Percentiles rank a stretch among this genome's conserved stretches.
These are phyloP conservation scores for Thryonomys swinderianus DNA, from an alignment of 2,113 vertebrate genomes.

Conservation along the genomic window DNA sequence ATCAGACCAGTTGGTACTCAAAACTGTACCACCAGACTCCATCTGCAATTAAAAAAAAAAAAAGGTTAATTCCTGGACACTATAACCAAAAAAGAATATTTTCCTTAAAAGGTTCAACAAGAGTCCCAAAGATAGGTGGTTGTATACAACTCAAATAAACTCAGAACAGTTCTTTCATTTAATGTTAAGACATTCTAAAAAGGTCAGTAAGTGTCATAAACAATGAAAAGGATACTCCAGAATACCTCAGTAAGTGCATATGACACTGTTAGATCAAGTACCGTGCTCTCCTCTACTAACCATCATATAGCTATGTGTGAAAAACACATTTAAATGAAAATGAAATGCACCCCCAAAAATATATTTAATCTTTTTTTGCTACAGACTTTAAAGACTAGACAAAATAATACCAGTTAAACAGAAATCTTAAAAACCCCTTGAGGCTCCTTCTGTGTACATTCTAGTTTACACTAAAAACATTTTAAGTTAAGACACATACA, in stretches of 20 bases:
- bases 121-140: slow-evolving; percentile 27
- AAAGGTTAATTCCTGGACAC: slow-evolving; percentile 62
- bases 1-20: slow-evolving; percentile 99
- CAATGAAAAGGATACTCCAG: background rate
- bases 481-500: background rate
- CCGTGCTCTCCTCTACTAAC: background rate
- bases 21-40: slow-evolving; percentile 99
- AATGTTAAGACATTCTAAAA: slow-evolving; percentile 19
- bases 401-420: slow-evolving; percentile 6
- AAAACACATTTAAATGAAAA: slow-evolving; percentile 37
- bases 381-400: background rate
- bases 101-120: slow-evolving; percentile 66
- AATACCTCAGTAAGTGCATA: background rate
- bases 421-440: background rate
- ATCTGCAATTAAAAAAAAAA: slow-evolving; percentile 91
- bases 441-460: background rate
- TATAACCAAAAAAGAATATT: slow-evolving; percentile 29
- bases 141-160: background rate
- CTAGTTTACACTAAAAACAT: background rate
- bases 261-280: background rate
- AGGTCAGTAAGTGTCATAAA: background rate
- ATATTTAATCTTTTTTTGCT: background rate
- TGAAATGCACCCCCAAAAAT: background rate
- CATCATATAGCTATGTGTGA: background rate
- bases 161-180: slow-evolving; percentile 7